A percentile compares a stretch with the other conserved stretches of the same genome.
phyloP scores from a whole-genome alignment of 2,888 invertebrate genomes.

The Sphaerolaimus hirsutus region DNA sequence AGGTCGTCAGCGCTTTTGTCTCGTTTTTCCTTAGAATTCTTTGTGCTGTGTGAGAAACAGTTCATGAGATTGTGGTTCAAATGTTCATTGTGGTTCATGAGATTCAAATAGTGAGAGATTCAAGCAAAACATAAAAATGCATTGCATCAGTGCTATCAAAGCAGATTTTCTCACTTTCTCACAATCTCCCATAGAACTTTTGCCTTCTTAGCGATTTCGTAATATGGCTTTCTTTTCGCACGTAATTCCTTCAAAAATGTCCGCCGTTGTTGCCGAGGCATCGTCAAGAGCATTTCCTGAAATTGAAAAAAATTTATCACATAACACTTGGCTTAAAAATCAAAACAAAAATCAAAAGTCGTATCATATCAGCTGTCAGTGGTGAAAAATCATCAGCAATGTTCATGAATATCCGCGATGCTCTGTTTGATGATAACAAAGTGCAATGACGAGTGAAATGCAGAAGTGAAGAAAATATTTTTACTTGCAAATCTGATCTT shows the following conservation, averaged over 20 bases:
- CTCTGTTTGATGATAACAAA: no score
- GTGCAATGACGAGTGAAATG: no score
- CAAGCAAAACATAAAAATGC: not conserved
- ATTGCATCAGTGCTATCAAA: not conserved
- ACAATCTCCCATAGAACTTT: constrained; percentile 15
- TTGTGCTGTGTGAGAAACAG: not conserved
- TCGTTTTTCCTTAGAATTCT: not conserved
- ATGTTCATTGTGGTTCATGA: not conserved
- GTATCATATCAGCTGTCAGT: no score
- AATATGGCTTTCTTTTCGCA: constrained; percentile 14
- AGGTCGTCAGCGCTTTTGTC: not conserved
- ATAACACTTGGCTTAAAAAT: not conserved
- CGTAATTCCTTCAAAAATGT: not conserved
- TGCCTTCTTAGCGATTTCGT: constrained; percentile 12
- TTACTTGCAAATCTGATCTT: not conserved
- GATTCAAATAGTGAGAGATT: not conserved
- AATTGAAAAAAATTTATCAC: not conserved
- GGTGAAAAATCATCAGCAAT: no score
- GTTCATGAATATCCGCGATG: no score
- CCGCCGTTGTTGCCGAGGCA: not conserved
- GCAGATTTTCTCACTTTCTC: constrained; percentile 7
- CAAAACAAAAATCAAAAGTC: no score
- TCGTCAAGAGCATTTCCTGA: not conserved
- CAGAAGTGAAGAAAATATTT: not conserved
- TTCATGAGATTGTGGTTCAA: no score